Base-by-base conservation (phyloP, 2,113 vertebrate species). In the Notarius lentiginosus region DNA sequence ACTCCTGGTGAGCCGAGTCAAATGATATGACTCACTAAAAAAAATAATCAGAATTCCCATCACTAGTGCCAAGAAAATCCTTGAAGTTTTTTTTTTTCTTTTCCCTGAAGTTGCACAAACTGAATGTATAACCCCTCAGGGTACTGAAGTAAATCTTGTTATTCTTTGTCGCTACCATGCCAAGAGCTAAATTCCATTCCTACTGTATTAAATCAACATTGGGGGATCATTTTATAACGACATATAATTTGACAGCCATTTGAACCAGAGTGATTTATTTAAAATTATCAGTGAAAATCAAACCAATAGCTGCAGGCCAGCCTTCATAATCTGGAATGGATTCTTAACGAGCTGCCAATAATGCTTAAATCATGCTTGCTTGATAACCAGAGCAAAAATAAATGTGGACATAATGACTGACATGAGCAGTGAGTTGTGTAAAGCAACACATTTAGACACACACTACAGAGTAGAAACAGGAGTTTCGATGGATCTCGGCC, bases 321-420 rank as follows among this genome's bases (percentile, higher is more conserved):
- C 27, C 15, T 58, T 58, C 77, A 56, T 30, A 56, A 30, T 34
- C 53, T 4, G 53, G 55, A 58, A 34, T 58, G 27, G 22, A 30
- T 79, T 55, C 49, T 79, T 55, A 55, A 56, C 76, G 76, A 79
- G 76, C n/a, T 18, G n/a, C 24, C 56, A 80, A 60, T 55, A 55
- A 79, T 3, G 51, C 14, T 55, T 79, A 27, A 55, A 79, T 79
- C 51, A 15, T 17, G 24, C 7, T 27, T 2, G 24, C 51, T 55
- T 77, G 2, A 17, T 1, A 0, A 55, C 51, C 14, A 27, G 55
- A 27, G 49, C n/a, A 55, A 17, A 55, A 55, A 27, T 79, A 79
- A 79, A 79, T 55, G 27, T 22, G 18, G 79, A 60, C 17, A 12
- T 80, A 80, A 80, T 80, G 79, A 80, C 27, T 60, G 55, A 60